phyloP scores from a whole-genome alignment of 1,140 invertebrate species.

The Stegodyphus mimosarum region DNA sequence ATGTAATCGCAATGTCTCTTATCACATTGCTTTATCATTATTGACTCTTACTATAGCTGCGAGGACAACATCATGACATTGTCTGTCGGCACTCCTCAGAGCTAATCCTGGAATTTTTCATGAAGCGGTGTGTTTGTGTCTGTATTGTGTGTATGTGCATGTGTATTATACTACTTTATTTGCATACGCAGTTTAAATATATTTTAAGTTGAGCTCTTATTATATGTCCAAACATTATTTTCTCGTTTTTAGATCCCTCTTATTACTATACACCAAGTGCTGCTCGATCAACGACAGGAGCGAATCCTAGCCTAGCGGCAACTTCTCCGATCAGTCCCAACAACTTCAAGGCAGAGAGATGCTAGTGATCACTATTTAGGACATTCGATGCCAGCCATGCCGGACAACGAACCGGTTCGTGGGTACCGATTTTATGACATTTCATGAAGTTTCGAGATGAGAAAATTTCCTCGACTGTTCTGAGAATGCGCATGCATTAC shows the following conservation, averaged over 20 bases:
- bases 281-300: slow-evolving; percentile 17
- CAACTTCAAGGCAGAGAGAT: slow-evolving; percentile 60
- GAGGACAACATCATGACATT: no score
- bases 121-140: no score
- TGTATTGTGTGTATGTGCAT: no score
- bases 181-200: no score
- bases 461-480: background rate
- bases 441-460: background rate
- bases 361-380: slow-evolving; percentile 42
- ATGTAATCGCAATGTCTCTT: no score
- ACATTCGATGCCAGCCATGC: background rate
- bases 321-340: slow-evolving; percentile 63
- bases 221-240: background rate
- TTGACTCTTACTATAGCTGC: no score
- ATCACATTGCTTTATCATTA: no score
- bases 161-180: no score
- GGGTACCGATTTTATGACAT: background rate
- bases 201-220: no score
- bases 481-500: background rate
- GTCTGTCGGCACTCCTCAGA: no score
- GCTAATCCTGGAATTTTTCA: no score
- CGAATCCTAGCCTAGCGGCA: slow-evolving; percentile 43
- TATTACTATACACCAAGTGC: slow-evolving; percentile 60
- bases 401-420: background rate
- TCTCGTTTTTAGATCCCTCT: slow-evolving; percentile 58